These are phyloP conservation scores for Dinothrombium tinctorium DNA, from an alignment of 1,140 invertebrate species.

Conservation along the genomic window DNA sequence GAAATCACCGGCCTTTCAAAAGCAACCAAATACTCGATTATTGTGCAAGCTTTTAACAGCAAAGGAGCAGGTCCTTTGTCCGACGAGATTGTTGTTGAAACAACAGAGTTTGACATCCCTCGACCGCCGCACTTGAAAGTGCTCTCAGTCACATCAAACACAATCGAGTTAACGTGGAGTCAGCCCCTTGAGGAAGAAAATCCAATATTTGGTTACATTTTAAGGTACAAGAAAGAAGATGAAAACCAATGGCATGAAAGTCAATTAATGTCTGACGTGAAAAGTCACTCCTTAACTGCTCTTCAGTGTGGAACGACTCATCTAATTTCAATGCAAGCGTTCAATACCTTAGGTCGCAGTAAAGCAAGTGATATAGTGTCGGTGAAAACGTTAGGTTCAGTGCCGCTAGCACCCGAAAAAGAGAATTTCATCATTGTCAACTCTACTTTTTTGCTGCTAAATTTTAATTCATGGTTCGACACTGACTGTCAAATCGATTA, in stretches of 20 bases:
- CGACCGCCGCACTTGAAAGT: not conserved
- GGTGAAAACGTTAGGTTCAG: constrained; percentile 9
- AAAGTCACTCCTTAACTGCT: not conserved
- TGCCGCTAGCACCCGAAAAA: constrained; percentile 16
- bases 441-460: constrained; percentile 23
- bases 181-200: constrained; percentile 16
- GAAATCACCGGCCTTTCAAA: constrained; percentile 12
- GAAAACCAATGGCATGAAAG: constrained; percentile 3
- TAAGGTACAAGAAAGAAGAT: constrained; percentile 18
- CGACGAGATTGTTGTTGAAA: constrained; percentile 11
- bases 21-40: constrained; percentile 13
- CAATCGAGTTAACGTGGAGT: constrained; percentile 19
- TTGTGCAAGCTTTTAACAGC: constrained; percentile 71
- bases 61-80: constrained; percentile 18
- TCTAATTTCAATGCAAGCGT: constrained; percentile 21
- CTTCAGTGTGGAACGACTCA: constrained; percentile 12
- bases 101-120: constrained; percentile 1
- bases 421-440: constrained; percentile 18
- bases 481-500: constrained; percentile 29
- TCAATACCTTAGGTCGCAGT: constrained; percentile 25
- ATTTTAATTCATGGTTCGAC: constrained; percentile 27
- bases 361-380: constrained; percentile 23
- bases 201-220: constrained; percentile 19
- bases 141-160: constrained; percentile 10
- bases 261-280: not conserved